Evolutionary conservation across 37 sponge, comb jelly and placozoan species (phyloP), one percentile per base, ranked within the genome.

Genomic region (Chondrilla cf. caribensis): DNA sequence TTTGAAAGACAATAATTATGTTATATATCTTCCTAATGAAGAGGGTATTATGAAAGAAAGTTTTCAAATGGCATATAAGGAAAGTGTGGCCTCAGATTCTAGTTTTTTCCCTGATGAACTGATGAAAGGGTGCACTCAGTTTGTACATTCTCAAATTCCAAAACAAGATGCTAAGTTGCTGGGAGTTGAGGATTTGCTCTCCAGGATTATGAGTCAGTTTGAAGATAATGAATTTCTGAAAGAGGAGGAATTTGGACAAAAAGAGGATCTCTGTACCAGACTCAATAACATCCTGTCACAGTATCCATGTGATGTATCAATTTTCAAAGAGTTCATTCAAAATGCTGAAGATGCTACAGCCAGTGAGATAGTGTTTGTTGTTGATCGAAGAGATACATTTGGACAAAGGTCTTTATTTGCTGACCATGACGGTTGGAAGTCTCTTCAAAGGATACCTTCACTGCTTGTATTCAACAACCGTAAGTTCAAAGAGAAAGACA

Each of bases 331-430:
- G 76, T 86, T 89, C 43, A 86, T 93, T 38, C 93, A 93, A 39
- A 89, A 93, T 86, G 93, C 93, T 26, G 93, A 93, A 47, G 93
- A 93, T 87, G 89, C 93, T 14, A 57, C 75, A 26, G 93, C 93
- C 41, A 84, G 85, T 37, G 89, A 89, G 25, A 84, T 93, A 28
- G 85, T 58, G 3, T 89, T 93, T 79, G 70, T 93, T 54, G 64
- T 93, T 1, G 93, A 93, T 36, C 70, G 82, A 37, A 42, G 89
- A 2, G 77, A 21, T 9, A 9, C 43, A 4, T 82, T 55, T 83
- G 59, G 58, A 54, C 84, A 88, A 7, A 36, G 60, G n/a, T 57
- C 43, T 15, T 33, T 92, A 7, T 83, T 85, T 79, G 44, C 79
- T 22, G n/a, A 62, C 14, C 51, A 83, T 26, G 17, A 11, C 24